These are phyloP conservation scores for Pachypanchax playfairii DNA, from an alignment of 2,113 vertebrate species.

Conservation along the genomic window DNA sequence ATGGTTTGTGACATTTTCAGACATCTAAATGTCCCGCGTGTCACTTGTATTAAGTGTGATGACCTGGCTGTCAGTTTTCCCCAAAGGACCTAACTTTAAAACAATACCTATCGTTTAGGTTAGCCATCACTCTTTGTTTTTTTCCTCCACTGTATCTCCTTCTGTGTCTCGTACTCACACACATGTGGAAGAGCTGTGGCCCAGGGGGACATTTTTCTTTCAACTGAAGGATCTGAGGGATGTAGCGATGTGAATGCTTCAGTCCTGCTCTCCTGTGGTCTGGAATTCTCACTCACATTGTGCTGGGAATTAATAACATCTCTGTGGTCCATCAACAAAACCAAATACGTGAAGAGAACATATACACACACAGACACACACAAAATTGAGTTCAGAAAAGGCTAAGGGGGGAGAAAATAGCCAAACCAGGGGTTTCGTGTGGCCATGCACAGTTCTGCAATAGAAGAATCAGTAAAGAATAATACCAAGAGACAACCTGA, in stretches of 20 bases:
- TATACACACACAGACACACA: slow-evolving; percentile 14
- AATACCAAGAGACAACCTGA: slow-evolving; percentile 53
- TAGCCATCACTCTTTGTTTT: slow-evolving; percentile 32
- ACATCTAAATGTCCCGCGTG: slow-evolving; percentile 39
- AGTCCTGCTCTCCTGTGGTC: slow-evolving; percentile 54
- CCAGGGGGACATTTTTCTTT: slow-evolving; percentile 67
- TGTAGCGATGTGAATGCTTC: slow-evolving; percentile 61
- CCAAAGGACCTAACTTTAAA: slow-evolving; percentile 50
- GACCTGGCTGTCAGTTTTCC: slow-evolving; percentile 43
- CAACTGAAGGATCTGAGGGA: slow-evolving; percentile 68
- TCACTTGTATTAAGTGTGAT: slow-evolving; percentile 56
- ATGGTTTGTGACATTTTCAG: slow-evolving; percentile 40
- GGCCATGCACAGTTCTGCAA: slow-evolving; percentile 29
- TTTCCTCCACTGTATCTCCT: slow-evolving; percentile 5
- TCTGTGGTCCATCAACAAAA: slow-evolving; percentile 63
- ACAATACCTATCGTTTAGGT: slow-evolving; percentile 57
- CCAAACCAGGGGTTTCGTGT: slow-evolving; percentile 45
- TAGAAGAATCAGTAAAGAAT: slow-evolving; percentile 32
- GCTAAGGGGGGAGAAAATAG: slow-evolving; percentile 34
- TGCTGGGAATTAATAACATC: slow-evolving; percentile 71
- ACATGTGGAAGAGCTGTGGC: slow-evolving; percentile 43
- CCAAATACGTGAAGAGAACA: slow-evolving; percentile 52
- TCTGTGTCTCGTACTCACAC: slow-evolving; percentile 10
- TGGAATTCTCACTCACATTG: slow-evolving; percentile 56
- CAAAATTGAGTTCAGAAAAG: slow-evolving; percentile 28